Evolutionary conservation across 2,113 vertebrate genomes (phyloP).

Genomic region (Neodontobutis hainanensis): DNA sequence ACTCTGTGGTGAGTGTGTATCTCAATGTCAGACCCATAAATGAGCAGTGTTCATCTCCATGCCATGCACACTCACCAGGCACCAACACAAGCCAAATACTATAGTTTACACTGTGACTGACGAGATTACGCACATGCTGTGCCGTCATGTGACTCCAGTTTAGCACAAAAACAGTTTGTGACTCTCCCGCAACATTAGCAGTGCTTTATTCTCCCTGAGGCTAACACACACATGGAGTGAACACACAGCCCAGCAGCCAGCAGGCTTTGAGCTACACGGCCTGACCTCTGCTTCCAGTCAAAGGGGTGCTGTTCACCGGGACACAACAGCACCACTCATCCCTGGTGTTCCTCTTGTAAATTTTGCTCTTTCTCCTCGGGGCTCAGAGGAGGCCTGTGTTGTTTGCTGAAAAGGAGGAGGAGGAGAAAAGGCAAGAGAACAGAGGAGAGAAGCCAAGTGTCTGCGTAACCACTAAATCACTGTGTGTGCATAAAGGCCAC

Average conservation of each 20-base stretch:
- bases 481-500: conserved; percentile 60
- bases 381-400: conserved; percentile 70
- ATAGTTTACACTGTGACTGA: conserved; percentile 47
- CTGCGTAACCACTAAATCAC: conserved; percentile 63
- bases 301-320: conserved; percentile 68
- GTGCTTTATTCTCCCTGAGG: conserved; percentile 48
- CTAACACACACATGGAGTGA: conserved; percentile 30
- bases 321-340: conserved; percentile 72
- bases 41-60: conserved; percentile 34
- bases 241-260: conserved; percentile 49
- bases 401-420: conserved; percentile 64
- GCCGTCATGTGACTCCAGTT: conserved; percentile 63
- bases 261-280: conserved; percentile 59
- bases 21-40: conserved; percentile 42
- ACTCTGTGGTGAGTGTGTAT: conserved; percentile 17
- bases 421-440: conserved; percentile 37
- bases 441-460: conserved; percentile 66
- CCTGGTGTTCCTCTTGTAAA: conserved; percentile 72
- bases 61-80: conserved; percentile 20
- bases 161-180: conserved; percentile 64
- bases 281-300: conserved; percentile 72
- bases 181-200: conserved; percentile 59
- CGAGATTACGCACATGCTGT: conserved; percentile 51
- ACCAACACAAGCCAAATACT: conserved; percentile 42
- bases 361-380: conserved; percentile 73